These are phyloP conservation scores for Grus americana DNA, from an alignment of 2,113 vertebrate species.

Conservation along the genomic window DNA sequence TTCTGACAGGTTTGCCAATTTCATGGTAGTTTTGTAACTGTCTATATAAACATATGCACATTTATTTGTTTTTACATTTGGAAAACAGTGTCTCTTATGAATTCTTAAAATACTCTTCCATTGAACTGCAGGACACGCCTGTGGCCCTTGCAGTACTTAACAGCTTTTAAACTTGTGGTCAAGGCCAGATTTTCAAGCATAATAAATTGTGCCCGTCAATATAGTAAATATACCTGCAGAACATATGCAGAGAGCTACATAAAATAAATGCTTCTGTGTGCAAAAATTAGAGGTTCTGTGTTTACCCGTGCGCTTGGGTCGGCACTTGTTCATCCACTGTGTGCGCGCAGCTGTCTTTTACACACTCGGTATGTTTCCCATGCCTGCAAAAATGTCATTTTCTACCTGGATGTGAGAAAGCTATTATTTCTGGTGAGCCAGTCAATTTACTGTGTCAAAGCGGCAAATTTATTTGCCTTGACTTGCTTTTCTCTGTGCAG, in stretches of 20 bases:
- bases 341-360: background rate
- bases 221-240: background rate
- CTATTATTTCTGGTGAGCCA: background rate
- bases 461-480: background rate
- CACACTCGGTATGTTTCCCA: background rate
- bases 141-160: background rate
- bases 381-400: background rate
- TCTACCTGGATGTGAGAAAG: background rate
- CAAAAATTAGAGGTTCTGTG: background rate
- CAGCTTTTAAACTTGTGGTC: background rate
- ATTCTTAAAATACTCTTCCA: background rate
- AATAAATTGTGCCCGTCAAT: background rate
- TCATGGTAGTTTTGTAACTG: background rate
- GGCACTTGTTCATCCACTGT: too few species aligned
- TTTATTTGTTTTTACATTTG: background rate
- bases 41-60: accelerated
- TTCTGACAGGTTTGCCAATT: background rate
- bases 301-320: background rate
- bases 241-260: too few species aligned
- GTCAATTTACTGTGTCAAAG: background rate
- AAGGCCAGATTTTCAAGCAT: background rate
- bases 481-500: conserved; percentile 63
- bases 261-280: background rate
- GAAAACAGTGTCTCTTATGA: accelerated
- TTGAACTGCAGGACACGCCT: background rate